Evolutionary conservation across 2,113 vertebrate genomes (phyloP).

Genomic region (Nasalis larvatus): DNA sequence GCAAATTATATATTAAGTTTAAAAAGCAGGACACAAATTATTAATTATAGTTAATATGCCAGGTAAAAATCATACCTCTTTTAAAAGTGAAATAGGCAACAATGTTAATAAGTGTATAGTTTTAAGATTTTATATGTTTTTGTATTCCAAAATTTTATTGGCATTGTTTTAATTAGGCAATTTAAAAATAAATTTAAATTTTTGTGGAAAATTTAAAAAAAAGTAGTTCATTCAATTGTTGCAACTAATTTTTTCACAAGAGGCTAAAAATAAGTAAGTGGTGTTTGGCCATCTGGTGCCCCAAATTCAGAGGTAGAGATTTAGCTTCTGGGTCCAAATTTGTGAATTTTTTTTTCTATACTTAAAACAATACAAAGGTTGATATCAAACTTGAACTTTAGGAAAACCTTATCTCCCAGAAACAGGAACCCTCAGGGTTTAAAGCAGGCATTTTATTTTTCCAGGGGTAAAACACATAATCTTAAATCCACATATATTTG

Average conservation of each 20-base stretch:
- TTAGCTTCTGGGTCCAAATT: neutral
- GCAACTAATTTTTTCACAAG: neutral
- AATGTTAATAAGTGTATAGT: neutral
- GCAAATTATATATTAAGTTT: neutral
- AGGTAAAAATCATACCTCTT: neutral
- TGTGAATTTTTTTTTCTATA: neutral
- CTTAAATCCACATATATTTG: neutral
- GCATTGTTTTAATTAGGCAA: neutral
- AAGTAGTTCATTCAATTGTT: neutral
- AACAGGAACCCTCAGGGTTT: neutral
- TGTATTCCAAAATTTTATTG: neutral
- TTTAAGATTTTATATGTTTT: neutral
- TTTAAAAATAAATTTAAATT: conserved; percentile 21
- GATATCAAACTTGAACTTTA: neutral
- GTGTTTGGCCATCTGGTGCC: conserved; percentile 4
- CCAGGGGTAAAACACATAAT: neutral
- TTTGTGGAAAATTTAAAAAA: neutral
- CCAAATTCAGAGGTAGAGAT: conserved; percentile 18
- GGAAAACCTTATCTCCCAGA: neutral
- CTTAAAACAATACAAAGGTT: neutral
- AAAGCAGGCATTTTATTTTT: neutral
- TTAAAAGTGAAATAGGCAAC: neutral
- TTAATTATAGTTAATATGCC: neutral
- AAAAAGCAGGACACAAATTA: neutral
- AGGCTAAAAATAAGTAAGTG: neutral